Evolutionary conservation across 2,797 vertebrate genomes (phyloP), one percentile per base, ranked within the genome.

Genomic region (Buceros bicornis): DNA sequence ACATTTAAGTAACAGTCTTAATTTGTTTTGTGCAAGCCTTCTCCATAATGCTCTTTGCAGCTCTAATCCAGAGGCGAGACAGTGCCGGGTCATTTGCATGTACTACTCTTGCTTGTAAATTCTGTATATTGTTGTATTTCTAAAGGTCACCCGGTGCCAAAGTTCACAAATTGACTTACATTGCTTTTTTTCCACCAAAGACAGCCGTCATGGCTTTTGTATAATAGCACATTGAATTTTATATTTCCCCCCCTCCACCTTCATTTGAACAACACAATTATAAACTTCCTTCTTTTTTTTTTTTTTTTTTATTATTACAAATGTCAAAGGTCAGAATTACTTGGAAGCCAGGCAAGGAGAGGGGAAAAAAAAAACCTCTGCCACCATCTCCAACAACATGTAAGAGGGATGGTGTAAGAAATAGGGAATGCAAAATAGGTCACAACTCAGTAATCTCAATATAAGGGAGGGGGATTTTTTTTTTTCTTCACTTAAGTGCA

Each of bases 1-100:
- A 99, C 99, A 99, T 99, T 99, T 99, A 98, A 99, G 98, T 98
- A 98, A 98, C 98, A 98, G 97, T 99, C 98, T 99, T 99, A 99
- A 99, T 99, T 99, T 99, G 99, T 99, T 99, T 98, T 97, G 98
- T 96, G 97, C 97, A 97, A 95, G 95, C 98, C 82, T 95, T 98
- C 97, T 97, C 98, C 97, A 95, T 98, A 98, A 98, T 98, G 97
- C 97, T 97, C 94, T 97, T 79, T 97, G 97, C 95, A 40, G 96
- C 98, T 97, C 97, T 95, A 97, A 97, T 97, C 96, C 97, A 92
- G 91, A 95, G 97, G 95, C 97, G 87, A 96, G 97, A 95, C 96
- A 95, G 97, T 97, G 98, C 98, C 87, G 97, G 97, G 97, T 97
- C 98, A 98, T 98, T 98, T 99, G 98, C 98, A 98, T 98, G 98